Evolutionary conservation across 2,888 invertebrate genomes (phyloP).

Genomic region (Heliconius ethilla): DNA sequence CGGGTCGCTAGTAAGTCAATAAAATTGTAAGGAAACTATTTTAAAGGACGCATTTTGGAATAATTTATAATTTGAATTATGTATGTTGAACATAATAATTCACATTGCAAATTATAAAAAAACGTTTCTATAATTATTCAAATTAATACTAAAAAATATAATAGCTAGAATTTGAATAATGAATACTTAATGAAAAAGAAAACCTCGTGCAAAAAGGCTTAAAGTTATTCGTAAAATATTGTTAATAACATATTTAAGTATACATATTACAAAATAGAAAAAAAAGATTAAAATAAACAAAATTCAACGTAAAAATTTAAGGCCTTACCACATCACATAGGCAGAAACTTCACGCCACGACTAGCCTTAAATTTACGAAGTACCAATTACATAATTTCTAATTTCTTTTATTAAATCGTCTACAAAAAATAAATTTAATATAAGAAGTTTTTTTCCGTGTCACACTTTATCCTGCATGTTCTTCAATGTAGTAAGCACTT

Average conservation of each 20-base stretch:
- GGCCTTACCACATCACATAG: no score
- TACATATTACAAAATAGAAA: neutral
- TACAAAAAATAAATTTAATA: no score
- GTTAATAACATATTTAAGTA: neutral
- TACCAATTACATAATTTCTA: no score
- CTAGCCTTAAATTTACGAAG: neutral
- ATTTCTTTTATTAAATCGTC: no score
- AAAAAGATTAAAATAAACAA: neutral
- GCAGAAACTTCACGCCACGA: neutral
- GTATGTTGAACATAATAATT: neutral
- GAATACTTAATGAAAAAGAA: neutral
- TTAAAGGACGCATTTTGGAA: no score
- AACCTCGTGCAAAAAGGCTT: neutral
- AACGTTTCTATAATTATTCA: neutral
- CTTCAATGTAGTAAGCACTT: no score
- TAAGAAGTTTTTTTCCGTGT: no score
- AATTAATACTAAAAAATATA: neutral
- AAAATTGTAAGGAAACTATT: no score
- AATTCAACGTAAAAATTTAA: no score
- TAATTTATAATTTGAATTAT: no score
- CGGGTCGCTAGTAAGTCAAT: no score
- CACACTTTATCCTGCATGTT: neutral
- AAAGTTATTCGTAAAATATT: neutral
- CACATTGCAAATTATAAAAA: neutral
- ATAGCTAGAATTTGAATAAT: neutral